Evolutionary conservation across 2,888 invertebrate species (phyloP), one percentile per base, ranked within the genome.

Genomic region (Elysia crispata): DNA sequence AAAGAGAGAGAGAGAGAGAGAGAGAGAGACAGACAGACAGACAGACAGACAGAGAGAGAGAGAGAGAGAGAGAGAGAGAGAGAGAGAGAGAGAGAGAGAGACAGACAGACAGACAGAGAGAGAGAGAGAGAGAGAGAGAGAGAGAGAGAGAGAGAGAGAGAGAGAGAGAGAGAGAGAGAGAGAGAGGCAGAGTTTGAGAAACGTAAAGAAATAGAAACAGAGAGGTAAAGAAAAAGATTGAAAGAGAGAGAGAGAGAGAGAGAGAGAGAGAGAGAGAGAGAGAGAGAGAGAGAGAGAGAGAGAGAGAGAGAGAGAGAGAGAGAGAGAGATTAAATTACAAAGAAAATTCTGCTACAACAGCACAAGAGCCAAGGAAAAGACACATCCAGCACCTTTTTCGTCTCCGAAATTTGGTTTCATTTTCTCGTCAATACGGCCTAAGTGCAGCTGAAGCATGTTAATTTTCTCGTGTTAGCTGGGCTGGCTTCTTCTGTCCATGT

Each of bases 151-250:
- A 54, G 54, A 54, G 54, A 54, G 54, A 54, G 54, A 54, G 60
- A 60, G 15, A 60, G 60, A 60, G 60, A 60, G 15, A 60, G 60
- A 60, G 60, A 60, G 60, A 60, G 60, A 60, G 60, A 60, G 60
- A 54, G 54, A 54, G 54, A 54, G 54, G 20, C 13, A 54, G 54
- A 54, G 54, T 15, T 13, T 15, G 54, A 54, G 54, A 54, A 20
- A 54, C 13, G 54, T 13, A 54, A 20, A 54, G 54, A 54, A 20
- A 54, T 54, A 54, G 54, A 54, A 13, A 54, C 13, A 20, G 15
- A 60, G 60, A 60, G 60, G 6, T 20, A 60, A 18, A 60, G 20
- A 15, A 23, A 18, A 3, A 20, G 15, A 23, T 8, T 6, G 60
- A 23, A 23, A 60, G 60, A 60, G 15, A 60, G 15, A 18, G 15